phyloP scores from a whole-genome alignment of 2,797 vertebrate genomes.

The Coreius guichenoti region DNA sequence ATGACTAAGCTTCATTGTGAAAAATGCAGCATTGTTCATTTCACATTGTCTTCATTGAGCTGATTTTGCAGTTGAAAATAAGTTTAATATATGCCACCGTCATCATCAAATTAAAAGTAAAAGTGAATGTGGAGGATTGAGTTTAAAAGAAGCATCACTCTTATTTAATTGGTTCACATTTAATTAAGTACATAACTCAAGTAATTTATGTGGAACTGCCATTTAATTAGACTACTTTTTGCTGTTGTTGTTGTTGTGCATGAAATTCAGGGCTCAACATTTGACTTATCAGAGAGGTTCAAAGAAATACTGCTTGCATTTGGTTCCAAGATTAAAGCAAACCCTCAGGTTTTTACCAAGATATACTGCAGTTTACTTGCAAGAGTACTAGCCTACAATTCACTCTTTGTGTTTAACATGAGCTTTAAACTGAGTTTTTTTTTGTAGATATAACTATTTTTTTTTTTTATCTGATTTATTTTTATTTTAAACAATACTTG shows the following conservation, averaged over 20 bases:
- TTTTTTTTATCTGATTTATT: background rate
- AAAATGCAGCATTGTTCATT: background rate
- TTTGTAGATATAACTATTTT: too few species aligned
- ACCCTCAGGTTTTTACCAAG: conserved; percentile 12
- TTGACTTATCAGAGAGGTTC: conserved; percentile 10
- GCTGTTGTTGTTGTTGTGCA: background rate
- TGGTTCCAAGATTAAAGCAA: conserved; percentile 18
- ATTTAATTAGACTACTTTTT: conserved; percentile 15
- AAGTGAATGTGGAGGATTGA: background rate
- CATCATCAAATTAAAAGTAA: conserved; percentile 19
- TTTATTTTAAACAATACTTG: background rate
- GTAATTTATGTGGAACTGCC: background rate
- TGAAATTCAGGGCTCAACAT: background rate
- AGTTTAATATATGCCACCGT: background rate
- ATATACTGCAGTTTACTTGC: background rate
- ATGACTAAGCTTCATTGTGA: background rate
- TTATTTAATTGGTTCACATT: conserved; percentile 12
- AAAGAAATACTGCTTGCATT: background rate
- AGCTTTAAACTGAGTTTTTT: background rate
- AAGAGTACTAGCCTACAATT: background rate
- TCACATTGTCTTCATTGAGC: background rate
- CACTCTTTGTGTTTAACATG: background rate
- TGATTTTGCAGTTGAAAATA: background rate
- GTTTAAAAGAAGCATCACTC: background rate
- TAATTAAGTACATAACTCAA: background rate